A percentile compares a stretch with the other conserved stretches of the same genome.
These are phyloP conservation scores for Petrocephalus sullivani DNA, from an alignment of 2,797 vertebrate genomes.

Conservation along the genomic window DNA sequence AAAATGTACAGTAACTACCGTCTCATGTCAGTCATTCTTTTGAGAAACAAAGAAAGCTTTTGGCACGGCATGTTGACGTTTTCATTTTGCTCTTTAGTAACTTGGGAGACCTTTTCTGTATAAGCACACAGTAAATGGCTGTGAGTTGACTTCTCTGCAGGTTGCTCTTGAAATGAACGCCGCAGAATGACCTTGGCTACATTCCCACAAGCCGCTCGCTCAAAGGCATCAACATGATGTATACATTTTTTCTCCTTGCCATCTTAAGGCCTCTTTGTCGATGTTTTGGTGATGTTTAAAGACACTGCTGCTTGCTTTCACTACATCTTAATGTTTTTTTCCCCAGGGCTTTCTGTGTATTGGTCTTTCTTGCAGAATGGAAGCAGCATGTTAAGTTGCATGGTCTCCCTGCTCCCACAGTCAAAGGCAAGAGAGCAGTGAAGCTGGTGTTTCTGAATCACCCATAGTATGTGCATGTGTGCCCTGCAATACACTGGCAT, in stretches of 20 bases:
- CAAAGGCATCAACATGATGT: background rate
- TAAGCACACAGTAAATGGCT: slow-evolving; percentile 1
- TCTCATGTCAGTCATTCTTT: slow-evolving; percentile 5
- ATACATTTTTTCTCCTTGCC: background rate
- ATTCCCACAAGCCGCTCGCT: background rate
- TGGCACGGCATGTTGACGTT: background rate
- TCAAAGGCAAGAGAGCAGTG: background rate
- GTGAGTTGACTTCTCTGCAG: background rate
- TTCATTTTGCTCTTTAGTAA: background rate
- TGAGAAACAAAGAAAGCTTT: background rate
- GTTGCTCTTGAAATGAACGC: background rate
- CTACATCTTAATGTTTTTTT: background rate
- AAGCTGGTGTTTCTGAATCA: background rate
- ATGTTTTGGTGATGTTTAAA: background rate
- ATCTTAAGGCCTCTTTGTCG: background rate
- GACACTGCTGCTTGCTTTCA: background rate
- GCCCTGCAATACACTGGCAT: background rate
- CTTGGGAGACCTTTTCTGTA: background rate
- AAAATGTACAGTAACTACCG: slow-evolving; percentile 2
- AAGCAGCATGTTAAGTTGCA: background rate
- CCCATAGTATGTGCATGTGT: background rate
- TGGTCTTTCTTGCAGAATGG: background rate
- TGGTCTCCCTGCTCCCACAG: background rate
- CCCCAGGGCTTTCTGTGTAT: background rate
- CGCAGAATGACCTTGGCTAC: background rate